Percentiles rank a stretch among this genome's conserved stretches.
Evolutionary conservation across 1,140 invertebrate species (phyloP).

Genomic region (Sinonovacula constricta): DNA sequence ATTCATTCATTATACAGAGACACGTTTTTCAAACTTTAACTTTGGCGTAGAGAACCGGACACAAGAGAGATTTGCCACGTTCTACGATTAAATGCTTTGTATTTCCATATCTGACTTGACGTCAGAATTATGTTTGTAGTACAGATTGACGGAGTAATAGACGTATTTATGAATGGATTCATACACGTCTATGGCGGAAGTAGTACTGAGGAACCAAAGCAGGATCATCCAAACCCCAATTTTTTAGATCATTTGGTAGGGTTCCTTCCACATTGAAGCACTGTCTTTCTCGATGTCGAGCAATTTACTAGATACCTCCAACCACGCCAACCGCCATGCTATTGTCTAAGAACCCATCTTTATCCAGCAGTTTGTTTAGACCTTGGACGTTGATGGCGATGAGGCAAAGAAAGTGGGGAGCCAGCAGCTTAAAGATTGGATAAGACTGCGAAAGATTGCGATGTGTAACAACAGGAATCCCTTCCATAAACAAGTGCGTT

Average conservation of each 20-base stretch:
- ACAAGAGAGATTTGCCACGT: too few relatives aligned
- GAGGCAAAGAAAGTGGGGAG: slow-evolving; percentile 80
- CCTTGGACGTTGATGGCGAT: slow-evolving; percentile 75
- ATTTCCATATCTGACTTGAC: slow-evolving; percentile 21
- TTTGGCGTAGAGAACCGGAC: too few relatives aligned
- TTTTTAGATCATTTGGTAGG: slow-evolving; percentile 1
- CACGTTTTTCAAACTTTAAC: too few relatives aligned
- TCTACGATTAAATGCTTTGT: too few relatives aligned
- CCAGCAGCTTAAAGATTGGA: slow-evolving; percentile 79
- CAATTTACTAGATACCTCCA: neutral
- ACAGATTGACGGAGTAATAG: slow-evolving; percentile 10
- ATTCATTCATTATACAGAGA: too few relatives aligned
- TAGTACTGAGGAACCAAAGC: slow-evolving; percentile 21
- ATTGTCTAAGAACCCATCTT: neutral
- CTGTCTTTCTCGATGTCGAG: neutral
- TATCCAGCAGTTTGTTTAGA: neutral
- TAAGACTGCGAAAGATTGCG: slow-evolving; percentile 79
- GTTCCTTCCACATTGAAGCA: neutral
- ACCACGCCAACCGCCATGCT: neutral
- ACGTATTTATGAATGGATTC: slow-evolving; percentile 23
- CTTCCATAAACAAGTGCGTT: slow-evolving; percentile 80
- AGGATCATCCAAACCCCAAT: slow-evolving; percentile 5
- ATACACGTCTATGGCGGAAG: slow-evolving; percentile 16
- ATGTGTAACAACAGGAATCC: slow-evolving; percentile 75
- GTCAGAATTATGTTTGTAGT: slow-evolving; percentile 13